Evolutionary conservation across 1,140 invertebrate species (phyloP).

Genomic region (Diploscapter pachys): DNA sequence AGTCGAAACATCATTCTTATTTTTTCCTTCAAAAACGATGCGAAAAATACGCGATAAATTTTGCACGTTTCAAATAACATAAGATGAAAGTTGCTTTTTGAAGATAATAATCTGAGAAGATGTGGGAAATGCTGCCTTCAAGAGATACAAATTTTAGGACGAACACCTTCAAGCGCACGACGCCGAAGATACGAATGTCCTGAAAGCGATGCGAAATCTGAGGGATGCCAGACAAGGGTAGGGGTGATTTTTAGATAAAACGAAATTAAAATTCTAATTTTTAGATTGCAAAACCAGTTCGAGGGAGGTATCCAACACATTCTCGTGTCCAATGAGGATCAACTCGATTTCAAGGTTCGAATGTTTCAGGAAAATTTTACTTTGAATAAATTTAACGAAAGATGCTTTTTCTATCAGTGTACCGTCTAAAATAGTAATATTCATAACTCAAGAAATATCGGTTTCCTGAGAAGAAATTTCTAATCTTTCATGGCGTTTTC

Average conservation of each 20-base stretch:
- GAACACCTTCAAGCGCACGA: constrained; percentile 8
- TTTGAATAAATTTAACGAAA: too few species aligned
- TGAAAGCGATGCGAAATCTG: constrained; percentile 5
- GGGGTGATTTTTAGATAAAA: neutral
- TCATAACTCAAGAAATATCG: too few species aligned
- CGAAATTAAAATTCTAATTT: neutral
- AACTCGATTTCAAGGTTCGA: constrained; percentile 46
- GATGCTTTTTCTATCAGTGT: neutral
- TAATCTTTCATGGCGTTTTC: neutral
- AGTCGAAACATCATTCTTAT: too few species aligned
- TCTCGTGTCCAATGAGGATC: constrained; percentile 30
- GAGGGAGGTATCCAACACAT: constrained; percentile 36
- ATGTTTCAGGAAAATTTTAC: neutral
- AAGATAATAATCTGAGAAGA: too few species aligned
- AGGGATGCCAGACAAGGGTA: constrained; percentile 3
- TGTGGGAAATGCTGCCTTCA: too few species aligned
- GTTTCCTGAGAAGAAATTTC: too few species aligned
- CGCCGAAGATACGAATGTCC: neutral
- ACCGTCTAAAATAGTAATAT: too few species aligned
- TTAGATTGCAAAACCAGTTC: constrained; percentile 20
- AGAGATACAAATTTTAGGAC: neutral
- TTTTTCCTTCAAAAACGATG: too few species aligned
- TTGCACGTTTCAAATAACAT: too few species aligned
- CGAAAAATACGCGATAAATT: too few species aligned
- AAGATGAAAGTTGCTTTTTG: too few species aligned